phyloP scores from a whole-genome alignment of 2,113 vertebrate species.

The Micromys minutus region DNA sequence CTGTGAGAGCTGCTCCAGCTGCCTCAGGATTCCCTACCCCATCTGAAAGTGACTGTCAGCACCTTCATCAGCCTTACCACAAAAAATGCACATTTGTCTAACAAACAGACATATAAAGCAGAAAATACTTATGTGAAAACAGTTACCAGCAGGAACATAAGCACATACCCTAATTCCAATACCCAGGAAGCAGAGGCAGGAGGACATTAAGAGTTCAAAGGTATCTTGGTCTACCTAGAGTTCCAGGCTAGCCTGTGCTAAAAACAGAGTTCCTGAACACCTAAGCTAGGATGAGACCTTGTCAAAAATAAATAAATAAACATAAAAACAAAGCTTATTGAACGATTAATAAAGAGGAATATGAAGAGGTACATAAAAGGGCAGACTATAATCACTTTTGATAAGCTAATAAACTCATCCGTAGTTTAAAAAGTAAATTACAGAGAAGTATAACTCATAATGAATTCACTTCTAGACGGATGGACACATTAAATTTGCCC shows the following conservation, averaged over 20 bases:
- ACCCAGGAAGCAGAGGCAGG: neutral
- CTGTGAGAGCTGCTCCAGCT: neutral
- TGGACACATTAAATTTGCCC: neutral
- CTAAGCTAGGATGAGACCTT: neutral
- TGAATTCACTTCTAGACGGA: neutral
- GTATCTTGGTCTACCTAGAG: neutral
- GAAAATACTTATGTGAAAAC: neutral
- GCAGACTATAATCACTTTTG: constrained; percentile 14
- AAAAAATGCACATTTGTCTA: neutral
- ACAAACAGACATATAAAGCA: neutral
- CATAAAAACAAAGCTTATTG: constrained; percentile 29
- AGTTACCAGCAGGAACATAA: neutral
- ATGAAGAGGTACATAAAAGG: neutral
- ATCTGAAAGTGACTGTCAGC: neutral
- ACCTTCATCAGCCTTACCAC: neutral
- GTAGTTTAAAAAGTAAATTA: neutral
- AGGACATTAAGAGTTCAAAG: neutral
- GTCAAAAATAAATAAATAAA: neutral
- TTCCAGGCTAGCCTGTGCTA: neutral
- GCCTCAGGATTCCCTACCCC: neutral
- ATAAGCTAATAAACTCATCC: neutral
- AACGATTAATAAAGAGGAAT: neutral
- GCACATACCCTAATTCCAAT: neutral
- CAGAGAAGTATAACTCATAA: neutral
- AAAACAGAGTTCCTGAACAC: neutral